Conservation (phyloP, 2,888 invertebrate species). For the Tupiocoris notatus region DNA sequence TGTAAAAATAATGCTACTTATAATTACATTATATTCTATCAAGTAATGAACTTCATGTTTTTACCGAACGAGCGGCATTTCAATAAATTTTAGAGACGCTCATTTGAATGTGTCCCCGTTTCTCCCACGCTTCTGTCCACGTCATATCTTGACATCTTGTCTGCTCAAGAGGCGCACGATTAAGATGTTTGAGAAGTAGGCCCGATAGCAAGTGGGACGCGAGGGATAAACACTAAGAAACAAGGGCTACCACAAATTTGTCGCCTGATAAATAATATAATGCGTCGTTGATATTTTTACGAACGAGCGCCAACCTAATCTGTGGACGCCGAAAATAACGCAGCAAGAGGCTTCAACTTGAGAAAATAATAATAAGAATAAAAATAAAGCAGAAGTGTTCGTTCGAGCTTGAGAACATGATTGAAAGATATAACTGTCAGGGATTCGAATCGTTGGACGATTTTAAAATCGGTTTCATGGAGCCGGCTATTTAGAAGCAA, state of each 20-base stretch:
- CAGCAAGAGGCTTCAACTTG: background rate
- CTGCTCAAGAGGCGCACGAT: background rate
- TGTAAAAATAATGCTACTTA: no score
- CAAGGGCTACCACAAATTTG: background rate
- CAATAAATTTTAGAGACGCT: no score
- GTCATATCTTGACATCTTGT: no score
- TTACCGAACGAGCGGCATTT: no score
- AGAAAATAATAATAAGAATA: no score
- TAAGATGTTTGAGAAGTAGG: background rate
- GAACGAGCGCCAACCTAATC: background rate
- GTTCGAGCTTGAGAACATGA: conserved; percentile 6
- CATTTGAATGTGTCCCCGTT: no score
- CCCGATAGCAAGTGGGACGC: background rate
- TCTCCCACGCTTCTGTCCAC: no score
- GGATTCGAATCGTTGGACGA: background rate
- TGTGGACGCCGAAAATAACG: background rate
- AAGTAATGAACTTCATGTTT: no score
- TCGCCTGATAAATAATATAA: background rate
- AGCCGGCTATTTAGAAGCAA: background rate
- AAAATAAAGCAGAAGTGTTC: background rate
- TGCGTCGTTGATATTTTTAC: background rate
- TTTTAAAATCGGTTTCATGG: conserved; percentile 4
- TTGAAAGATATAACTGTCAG: conserved; percentile 18
- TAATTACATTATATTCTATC: no score
- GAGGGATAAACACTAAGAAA: background rate